Conservation (phyloP, 2,113 vertebrate genomes). For the Parotia lawesii region DNA sequence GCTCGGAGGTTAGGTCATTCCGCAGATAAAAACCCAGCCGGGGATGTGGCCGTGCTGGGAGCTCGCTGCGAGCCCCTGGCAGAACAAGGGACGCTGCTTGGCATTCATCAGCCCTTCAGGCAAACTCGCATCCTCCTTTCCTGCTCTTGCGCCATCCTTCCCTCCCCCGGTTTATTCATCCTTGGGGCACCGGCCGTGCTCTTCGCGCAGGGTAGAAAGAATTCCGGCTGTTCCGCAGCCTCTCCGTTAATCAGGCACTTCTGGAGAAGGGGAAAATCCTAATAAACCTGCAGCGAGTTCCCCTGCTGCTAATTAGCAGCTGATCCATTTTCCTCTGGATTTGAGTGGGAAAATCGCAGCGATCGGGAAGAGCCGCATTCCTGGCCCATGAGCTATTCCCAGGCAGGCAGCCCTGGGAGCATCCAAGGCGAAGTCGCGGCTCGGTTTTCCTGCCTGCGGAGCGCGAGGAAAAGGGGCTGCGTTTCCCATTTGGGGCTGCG, state of each 20-base stretch:
- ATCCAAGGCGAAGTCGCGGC: not conserved
- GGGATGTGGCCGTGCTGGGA: not conserved
- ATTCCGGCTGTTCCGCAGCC: not conserved
- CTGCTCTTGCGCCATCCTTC: not conserved
- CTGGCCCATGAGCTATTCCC: constrained; percentile 36
- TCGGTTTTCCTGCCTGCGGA: not conserved
- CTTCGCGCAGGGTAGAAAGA: not conserved
- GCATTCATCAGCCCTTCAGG: not conserved
- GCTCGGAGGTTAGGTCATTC: constrained; percentile 1
- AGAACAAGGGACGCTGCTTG: not conserved
- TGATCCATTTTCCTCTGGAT: not conserved
- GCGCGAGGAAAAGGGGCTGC: not conserved
- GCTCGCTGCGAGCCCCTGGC: not conserved
- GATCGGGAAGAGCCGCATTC: not conserved
- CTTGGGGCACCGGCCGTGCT: rapidly evolving
- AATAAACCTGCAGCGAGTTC: not conserved
- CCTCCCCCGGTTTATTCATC: not conserved
- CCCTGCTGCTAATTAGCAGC: constrained; percentile 28
- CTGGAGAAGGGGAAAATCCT: not conserved
- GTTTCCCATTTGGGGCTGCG: not conserved
- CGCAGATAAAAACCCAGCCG: not conserved
- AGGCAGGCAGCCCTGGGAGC: not conserved
- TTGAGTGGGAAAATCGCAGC: constrained; percentile 1
- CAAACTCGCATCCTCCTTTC: not conserved
- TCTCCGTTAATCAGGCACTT: not conserved